Percentiles rank a stretch among this genome's conserved stretches.
phyloP scores from a whole-genome alignment of 2,113 vertebrate species.

The Bombycilla garrulus region DNA sequence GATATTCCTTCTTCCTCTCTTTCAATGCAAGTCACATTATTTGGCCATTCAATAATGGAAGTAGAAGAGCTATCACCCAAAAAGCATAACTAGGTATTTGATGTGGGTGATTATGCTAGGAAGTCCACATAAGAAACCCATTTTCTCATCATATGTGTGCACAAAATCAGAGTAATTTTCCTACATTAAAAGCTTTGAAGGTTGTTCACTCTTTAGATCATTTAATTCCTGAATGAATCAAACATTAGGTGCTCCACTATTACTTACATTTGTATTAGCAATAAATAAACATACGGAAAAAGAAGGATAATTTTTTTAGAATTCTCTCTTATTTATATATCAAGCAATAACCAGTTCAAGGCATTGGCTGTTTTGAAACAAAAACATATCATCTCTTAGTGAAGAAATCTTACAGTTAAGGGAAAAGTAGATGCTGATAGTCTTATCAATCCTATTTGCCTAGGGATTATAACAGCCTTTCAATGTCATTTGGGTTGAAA shows the following conservation, averaged over 20 bases:
- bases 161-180: background rate
- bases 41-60: background rate
- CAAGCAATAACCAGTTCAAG: constrained; percentile 9
- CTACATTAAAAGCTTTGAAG: background rate
- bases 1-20: background rate
- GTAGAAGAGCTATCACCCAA: background rate
- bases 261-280: background rate
- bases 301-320: background rate
- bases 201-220: background rate
- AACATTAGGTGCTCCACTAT: background rate
- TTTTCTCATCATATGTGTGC: background rate
- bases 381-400: background rate
- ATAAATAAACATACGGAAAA: background rate
- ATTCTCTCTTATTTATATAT: constrained; percentile 32
- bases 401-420: background rate
- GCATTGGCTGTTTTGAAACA: background rate
- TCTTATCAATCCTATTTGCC: constrained; percentile 30
- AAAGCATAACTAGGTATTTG: background rate
- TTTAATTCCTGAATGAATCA: background rate
- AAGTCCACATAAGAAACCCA: background rate
- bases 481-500: constrained; percentile 11
- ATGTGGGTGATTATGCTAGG: background rate
- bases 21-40: background rate
- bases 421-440: background rate
- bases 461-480: constrained; percentile 7